Conservation (phyloP, 2,888 invertebrate species). For the Unio delphinus region DNA sequence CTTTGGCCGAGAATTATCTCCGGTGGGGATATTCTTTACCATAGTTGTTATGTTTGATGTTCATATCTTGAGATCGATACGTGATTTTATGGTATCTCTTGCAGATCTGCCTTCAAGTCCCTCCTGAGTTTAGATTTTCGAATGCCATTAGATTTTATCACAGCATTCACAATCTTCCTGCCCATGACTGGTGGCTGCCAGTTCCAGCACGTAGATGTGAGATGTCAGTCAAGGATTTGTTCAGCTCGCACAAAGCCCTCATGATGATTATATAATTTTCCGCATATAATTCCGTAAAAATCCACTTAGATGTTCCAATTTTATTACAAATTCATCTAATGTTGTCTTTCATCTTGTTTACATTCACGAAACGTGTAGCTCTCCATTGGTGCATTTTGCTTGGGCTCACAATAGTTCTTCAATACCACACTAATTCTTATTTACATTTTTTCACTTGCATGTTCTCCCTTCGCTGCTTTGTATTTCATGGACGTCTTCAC, state of each 20-base stretch:
- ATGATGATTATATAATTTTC: conserved; percentile 14
- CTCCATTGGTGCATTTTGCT: conserved; percentile 19
- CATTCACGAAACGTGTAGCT: conserved; percentile 15
- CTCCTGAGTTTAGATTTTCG: background rate
- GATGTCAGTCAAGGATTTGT: conserved; percentile 1
- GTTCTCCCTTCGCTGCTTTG: conserved; percentile 5
- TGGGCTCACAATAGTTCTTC: conserved; percentile 10
- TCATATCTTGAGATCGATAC: too few relatives aligned
- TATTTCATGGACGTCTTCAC: conserved; percentile 13
- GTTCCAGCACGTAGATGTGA: conserved; percentile 9
- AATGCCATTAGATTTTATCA: conserved; percentile 1
- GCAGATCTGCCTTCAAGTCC: background rate
- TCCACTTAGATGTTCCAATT: conserved; percentile 13
- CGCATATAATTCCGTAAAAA: conserved; percentile 9
- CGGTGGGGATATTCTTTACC: too few relatives aligned
- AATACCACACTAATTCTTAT: conserved; percentile 7
- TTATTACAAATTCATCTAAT: conserved; percentile 22
- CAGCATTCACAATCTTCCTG: background rate
- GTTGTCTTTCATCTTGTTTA: conserved; percentile 18
- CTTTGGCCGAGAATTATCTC: too few relatives aligned
- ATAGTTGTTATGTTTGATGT: too few relatives aligned
- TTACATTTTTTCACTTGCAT: conserved; percentile 2
- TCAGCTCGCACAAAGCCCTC: conserved; percentile 4
- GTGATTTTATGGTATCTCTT: too few relatives aligned
- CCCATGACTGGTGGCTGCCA: conserved; percentile 16